Evolutionary conservation across 2,888 invertebrate genomes (phyloP).

Genomic region (Eristalis intricaria): DNA sequence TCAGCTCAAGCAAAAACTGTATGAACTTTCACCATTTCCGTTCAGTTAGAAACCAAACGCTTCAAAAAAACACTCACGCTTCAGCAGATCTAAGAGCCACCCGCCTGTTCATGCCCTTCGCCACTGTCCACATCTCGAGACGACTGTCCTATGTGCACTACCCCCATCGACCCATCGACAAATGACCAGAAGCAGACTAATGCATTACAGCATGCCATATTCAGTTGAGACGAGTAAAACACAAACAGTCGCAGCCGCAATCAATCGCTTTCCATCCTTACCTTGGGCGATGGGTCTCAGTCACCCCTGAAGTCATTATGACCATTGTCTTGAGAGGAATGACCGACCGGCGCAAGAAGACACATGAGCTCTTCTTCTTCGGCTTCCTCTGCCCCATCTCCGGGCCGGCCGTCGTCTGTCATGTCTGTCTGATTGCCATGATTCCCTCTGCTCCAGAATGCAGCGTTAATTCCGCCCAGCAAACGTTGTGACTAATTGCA

Average conservation of each 20-base stretch:
- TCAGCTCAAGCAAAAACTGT: too few relatives aligned
- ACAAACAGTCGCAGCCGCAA: not conserved
- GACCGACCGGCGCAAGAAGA: not conserved
- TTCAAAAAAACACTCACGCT: too few relatives aligned
- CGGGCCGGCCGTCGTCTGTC: not conserved
- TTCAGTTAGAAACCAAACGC: too few relatives aligned
- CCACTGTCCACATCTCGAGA: too few relatives aligned
- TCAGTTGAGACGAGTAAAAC: not conserved
- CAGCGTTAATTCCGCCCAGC: not conserved
- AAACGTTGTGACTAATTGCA: constrained; percentile 62
- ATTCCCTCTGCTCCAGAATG: not conserved
- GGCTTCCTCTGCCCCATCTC: too few relatives aligned
- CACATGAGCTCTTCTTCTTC: not conserved
- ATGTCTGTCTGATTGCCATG: constrained; percentile 1
- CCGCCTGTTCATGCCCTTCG: too few relatives aligned
- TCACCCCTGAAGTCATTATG: not conserved
- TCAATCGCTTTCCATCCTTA: not conserved
- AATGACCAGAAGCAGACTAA: too few relatives aligned
- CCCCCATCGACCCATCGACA: too few relatives aligned
- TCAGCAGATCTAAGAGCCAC: too few relatives aligned
- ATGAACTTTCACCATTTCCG: too few relatives aligned
- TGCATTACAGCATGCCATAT: too few relatives aligned
- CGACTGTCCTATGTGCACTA: too few relatives aligned
- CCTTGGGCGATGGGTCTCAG: not conserved
- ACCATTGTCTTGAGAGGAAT: not conserved